phyloP scores from a whole-genome alignment of 2,113 vertebrate species.

The Microcebus ravelobensis region DNA sequence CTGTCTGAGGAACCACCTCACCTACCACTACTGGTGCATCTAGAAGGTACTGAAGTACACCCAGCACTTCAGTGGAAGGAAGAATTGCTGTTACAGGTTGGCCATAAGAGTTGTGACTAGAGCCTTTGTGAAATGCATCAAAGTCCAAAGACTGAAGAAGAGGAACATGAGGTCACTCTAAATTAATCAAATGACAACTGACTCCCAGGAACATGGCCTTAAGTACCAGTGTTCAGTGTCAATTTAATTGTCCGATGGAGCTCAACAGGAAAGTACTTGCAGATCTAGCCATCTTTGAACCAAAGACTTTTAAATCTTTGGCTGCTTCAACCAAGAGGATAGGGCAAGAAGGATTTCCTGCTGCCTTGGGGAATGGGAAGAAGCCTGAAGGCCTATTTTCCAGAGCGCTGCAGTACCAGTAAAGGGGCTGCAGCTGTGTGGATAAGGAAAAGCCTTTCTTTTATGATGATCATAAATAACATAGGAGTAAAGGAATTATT shows the following conservation, averaged over 20 bases:
- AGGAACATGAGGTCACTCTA: conserved; percentile 92
- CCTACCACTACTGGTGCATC: conserved; percentile 93
- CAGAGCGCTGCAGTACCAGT: conserved; percentile 87
- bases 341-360: conserved; percentile 90
- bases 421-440: conserved; percentile 47
- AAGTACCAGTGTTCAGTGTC: conserved; percentile 90
- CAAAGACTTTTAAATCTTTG: conserved; percentile 93
- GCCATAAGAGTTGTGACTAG: conserved; percentile 90
- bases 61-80: conserved; percentile 96
- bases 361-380: conserved; percentile 91
- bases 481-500: background rate
- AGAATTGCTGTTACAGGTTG: conserved; percentile 94
- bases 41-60: conserved; percentile 93
- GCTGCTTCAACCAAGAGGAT: conserved; percentile 90
- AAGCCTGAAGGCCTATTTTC: conserved; percentile 94
- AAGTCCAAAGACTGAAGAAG: conserved; percentile 88
- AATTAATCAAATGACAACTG: conserved; percentile 95
- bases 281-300: conserved; percentile 94
- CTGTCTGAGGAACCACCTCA: conserved; percentile 90
- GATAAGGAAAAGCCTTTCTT: rapidly evolving
- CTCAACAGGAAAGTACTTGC: conserved; percentile 93
- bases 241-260: conserved; percentile 91
- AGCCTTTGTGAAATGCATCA: conserved; percentile 92
- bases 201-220: conserved; percentile 92
- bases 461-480: rapidly evolving